phyloP scores from a whole-genome alignment of 35 echinoderm and acorn worm species.

The Diadema setosum region DNA sequence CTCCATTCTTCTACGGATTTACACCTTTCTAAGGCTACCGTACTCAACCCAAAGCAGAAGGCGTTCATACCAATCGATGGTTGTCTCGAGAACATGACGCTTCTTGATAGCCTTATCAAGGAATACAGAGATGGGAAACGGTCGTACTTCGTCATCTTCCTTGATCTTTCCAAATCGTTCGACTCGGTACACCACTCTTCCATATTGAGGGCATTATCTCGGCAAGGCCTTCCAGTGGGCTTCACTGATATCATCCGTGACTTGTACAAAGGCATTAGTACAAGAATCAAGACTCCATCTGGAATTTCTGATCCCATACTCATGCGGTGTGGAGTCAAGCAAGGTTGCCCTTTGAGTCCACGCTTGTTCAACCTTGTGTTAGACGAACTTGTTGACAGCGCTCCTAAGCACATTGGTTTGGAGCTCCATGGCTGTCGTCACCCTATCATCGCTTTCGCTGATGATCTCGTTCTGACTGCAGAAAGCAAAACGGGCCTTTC shows the following conservation, averaged over 20 bases:
- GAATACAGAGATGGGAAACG: neutral
- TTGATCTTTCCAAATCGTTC: conserved; percentile 20
- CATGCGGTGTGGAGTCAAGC: neutral
- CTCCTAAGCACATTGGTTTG: neutral
- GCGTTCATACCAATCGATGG: conserved; percentile 18
- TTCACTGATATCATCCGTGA: neutral
- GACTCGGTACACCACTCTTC: conserved; percentile 18
- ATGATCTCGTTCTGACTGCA: too few relatives aligned
- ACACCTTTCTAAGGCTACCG: neutral
- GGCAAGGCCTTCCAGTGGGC: neutral
- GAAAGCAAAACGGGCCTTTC: too few relatives aligned
- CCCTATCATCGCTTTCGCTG: neutral
- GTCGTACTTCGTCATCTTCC: neutral
- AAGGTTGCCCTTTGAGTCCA: conserved; percentile 7
- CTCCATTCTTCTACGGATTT: neutral
- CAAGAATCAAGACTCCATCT: neutral
- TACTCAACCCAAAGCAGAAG: neutral
- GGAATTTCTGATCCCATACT: neutral
- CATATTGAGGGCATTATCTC: neutral
- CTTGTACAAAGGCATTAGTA: neutral
- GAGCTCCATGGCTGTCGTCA: neutral
- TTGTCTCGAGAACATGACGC: conserved; percentile 8
- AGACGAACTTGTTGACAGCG: neutral
- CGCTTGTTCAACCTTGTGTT: neutral
- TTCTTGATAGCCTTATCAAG: neutral